A percentile compares a stretch with the other conserved stretches of the same genome.
Evolutionary conservation across 1,140 invertebrate species (phyloP).

Genomic region (Eurosta solidaginis): DNA sequence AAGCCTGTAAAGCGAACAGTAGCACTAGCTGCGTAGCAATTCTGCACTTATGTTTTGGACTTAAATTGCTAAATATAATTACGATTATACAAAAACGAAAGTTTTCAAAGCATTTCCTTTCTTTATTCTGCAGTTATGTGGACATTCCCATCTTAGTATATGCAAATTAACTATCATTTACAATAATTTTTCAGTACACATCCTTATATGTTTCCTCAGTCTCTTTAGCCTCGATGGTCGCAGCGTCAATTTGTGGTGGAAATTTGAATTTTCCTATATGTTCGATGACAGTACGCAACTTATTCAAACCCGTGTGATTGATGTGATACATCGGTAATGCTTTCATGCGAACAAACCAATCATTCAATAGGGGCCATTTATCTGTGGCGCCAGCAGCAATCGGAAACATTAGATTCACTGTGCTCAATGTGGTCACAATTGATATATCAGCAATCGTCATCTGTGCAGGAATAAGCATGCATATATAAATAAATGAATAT

Average conservation of each 20-base stretch:
- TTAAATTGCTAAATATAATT: too few species aligned
- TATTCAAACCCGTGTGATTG: conserved; percentile 47
- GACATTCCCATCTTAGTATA: too few species aligned
- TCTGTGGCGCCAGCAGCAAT: conserved; percentile 33
- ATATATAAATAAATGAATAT: too few species aligned
- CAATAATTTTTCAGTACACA: neutral
- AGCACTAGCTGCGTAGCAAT: too few species aligned
- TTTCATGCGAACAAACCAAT: conserved; percentile 51
- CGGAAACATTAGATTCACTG: conserved; percentile 57
- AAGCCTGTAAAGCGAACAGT: too few species aligned
- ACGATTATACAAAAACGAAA: too few species aligned
- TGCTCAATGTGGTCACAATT: conserved; percentile 56
- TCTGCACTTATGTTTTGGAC: too few species aligned
- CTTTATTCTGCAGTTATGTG: too few species aligned
- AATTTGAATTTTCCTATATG: conserved; percentile 49
- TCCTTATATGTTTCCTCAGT: neutral
- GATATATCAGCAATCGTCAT: conserved; percentile 56
- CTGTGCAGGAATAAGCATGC: conserved; percentile 38
- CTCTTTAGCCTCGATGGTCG: neutral
- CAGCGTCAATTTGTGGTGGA: conserved; percentile 35
- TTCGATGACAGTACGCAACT: conserved; percentile 44
- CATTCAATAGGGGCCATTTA: conserved; percentile 45
- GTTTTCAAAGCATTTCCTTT: too few species aligned
- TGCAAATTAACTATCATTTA: too few species aligned
- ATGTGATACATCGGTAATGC: conserved; percentile 44